Conservation (phyloP, 2,113 vertebrate species). For the Siphamia tubifer region DNA sequence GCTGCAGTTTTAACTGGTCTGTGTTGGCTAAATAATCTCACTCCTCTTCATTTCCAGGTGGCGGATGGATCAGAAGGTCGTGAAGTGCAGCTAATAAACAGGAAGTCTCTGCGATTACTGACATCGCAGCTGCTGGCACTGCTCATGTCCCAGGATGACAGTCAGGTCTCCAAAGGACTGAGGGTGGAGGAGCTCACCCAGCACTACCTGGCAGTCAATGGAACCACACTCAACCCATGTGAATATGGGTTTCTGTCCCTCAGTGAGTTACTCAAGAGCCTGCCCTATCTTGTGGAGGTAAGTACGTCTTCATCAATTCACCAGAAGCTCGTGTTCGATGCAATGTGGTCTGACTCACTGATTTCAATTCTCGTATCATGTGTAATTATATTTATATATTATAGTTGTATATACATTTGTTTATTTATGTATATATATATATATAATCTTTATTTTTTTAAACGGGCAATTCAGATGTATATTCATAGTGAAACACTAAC, state of each 20-base stretch:
- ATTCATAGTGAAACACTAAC: too few species aligned
- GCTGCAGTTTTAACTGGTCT: too few species aligned
- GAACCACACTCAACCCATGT: slow-evolving; percentile 87
- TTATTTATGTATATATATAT: too few species aligned
- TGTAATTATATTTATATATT: too few species aligned
- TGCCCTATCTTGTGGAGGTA: slow-evolving; percentile 95
- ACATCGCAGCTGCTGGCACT: slow-evolving; percentile 91
- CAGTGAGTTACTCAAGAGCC: slow-evolving; percentile 91
- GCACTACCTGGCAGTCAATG: slow-evolving; percentile 80
- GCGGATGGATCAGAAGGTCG: slow-evolving; percentile 84
- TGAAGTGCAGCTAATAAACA: slow-evolving; percentile 93
- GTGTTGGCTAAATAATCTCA: background rate
- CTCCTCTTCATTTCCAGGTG: slow-evolving; percentile 73
- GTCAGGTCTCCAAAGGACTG: slow-evolving; percentile 58
- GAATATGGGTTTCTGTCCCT: slow-evolving; percentile 97
- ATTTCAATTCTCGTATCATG: too few species aligned
- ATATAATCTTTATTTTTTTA: too few species aligned
- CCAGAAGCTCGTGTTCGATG: background rate
- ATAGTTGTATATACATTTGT: too few species aligned
- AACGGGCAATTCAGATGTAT: too few species aligned
- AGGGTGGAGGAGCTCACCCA: slow-evolving; percentile 84
- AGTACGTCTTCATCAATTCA: background rate
- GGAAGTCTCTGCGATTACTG: slow-evolving; percentile 91
- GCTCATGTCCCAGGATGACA: slow-evolving; percentile 91
- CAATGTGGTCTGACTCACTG: too few species aligned